Evolutionary conservation across 64 coral and sea anemone genomes (phyloP), one percentile per base, ranked within the genome.

Genomic region (Pocillopora verrucosa): DNA sequence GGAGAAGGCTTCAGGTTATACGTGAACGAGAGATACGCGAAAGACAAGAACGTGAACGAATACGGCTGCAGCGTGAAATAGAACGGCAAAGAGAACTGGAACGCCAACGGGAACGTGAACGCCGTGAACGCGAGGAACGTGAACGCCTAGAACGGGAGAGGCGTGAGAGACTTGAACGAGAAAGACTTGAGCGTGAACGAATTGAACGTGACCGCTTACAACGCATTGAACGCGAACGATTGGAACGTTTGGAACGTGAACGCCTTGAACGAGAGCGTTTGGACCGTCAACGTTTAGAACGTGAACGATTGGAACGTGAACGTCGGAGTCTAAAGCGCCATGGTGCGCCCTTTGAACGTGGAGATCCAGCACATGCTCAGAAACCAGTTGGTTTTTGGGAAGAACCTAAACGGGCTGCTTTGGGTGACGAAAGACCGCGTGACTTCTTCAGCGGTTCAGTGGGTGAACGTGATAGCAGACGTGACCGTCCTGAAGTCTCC

Each of bases 191-290:
- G 83, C 96, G 96, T 56, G 96, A 98, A 82, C 96, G 96, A 63
- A 92, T 94, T 76, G 96, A 98, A 76, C 92, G 83, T 25, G 92
- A 94, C 68, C 93, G 96, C 79, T 86, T 98, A 13, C 93, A 98
- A 22, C 92, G 96, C 35, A 94, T 98, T 36, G 96, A 98, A 82
- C 93, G 92, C 73, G 96, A 98, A 76, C 92, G 92, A 14, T 86
- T 94, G 45, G 92, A 94, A 80, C 92, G 95, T 65, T 92, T 98
- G 86, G 96, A 98, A 89, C 96, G 96, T 76, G 92, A 98, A 86
- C 82, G 91, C 36, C n/a, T 98, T 81, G 96, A 98, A 84, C 92
- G 96, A 76, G 95, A 98, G 65, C 92, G 95, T 51, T 51, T 92
- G 68, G 92, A 94, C 51, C 95, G 95, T 70, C 92, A 98, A 45